Base-by-base conservation (phyloP, 1,140 invertebrate species). In the Temnothorax nylanderi region DNA sequence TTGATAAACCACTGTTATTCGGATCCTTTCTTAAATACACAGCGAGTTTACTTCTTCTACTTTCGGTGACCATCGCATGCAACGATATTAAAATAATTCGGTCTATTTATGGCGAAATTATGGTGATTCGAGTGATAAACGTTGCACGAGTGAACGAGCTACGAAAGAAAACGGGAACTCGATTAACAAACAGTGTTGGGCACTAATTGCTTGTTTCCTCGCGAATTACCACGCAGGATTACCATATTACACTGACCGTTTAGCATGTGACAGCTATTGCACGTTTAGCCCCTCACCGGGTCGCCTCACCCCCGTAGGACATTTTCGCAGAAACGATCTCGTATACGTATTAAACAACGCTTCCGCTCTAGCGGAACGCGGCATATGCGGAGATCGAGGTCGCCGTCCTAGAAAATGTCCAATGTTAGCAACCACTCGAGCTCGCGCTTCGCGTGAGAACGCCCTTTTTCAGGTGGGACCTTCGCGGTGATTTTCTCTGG, bases 241-340 rank as follows among this genome's bases (percentile, higher is more conserved):
- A 84, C 21, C 78, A 87, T 76, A 69, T 88, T 85, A 88, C 56
- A 60, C 47, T 13, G 21, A 51, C 26, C 13, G 51, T 74, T 88
- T 88, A 89, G 54, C 74, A 65, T 85, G 32, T 71, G 76, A 64
- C 64, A 77, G 69, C 51, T 32, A 21, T 62, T 64, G 76, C 64
- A 47, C 26, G 64, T 88, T 85, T 67, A 64, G 1, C 67, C 32
- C 21, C 2, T 32, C 21, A 44, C n/a, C 16, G 51, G 32, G 13
- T 3, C 21, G 21, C 18, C 34, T 58, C 51, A 58, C 26, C 26
- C 47, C 4, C 18, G 26, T 21, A 60, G 37, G 65, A 75, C 69
- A 51, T n/a, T 13, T 56, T 62, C 56, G 21, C 41, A 77, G 54
- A 76, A 60, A 13, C 4, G 18, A 62, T 64, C 56, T 44, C 56